Conservation (phyloP, 2,113 vertebrate genomes). For the Ivindomyrus marchei region DNA sequence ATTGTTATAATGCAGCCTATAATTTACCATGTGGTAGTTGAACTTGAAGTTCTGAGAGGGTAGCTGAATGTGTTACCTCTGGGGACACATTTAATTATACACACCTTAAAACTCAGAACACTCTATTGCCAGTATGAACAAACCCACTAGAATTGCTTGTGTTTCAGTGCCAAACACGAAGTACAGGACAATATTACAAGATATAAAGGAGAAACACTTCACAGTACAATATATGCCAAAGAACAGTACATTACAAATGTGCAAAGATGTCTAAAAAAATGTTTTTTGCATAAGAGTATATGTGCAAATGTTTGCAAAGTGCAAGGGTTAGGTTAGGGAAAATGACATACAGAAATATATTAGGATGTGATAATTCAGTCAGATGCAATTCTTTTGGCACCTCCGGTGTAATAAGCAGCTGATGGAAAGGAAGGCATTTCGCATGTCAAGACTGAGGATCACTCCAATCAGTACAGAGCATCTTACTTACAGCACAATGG, state of each 20-base stretch:
- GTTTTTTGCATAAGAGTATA: background rate
- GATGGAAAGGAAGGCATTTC: background rate
- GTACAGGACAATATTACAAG: background rate
- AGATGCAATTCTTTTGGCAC: background rate
- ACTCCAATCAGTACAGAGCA: background rate
- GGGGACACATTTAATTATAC: background rate
- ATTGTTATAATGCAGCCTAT: background rate
- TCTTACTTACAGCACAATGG: background rate
- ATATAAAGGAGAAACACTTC: background rate
- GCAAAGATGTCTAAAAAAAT: background rate
- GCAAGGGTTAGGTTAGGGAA: background rate
- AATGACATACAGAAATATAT: background rate
- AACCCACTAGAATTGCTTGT: background rate
- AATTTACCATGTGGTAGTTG: background rate
- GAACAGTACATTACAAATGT: background rate
- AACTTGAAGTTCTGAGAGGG: background rate
- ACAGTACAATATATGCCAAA: background rate
- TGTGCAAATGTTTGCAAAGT: background rate
- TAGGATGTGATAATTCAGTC: background rate
- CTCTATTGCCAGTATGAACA: background rate
- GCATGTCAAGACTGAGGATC: background rate
- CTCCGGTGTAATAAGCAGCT: background rate
- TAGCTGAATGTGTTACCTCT: background rate
- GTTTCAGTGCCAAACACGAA: background rate
- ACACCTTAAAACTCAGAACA: background rate